Base-by-base conservation (phyloP, 2,888 invertebrate genomes). In the Lasius platythorax region DNA sequence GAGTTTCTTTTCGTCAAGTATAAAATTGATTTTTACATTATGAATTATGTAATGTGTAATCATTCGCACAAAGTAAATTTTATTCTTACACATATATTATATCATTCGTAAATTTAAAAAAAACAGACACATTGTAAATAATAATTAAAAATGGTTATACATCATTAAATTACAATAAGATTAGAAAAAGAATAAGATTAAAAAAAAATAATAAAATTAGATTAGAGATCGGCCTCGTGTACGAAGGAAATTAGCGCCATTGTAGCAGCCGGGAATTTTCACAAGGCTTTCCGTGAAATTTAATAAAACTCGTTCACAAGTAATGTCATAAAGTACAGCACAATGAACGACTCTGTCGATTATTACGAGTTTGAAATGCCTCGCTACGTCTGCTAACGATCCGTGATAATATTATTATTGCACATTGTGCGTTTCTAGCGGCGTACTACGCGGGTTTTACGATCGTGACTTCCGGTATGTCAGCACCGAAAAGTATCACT, bases 221-320 rank as follows among this genome's bases (percentile, higher is more conserved):
- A 67, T 43, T 30, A 23, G 8, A 23, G 43, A 18, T 72, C 46
- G 61, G 8, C 58, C 61, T 79, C 28, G 79, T 61, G 43, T 43
- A 56, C 68, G 46, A 63, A 61, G 61, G 28, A 61, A 81, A 46
- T 72, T 70, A 79, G 33, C 70, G 9, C 72, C 61, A 81, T 81
- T 81, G 79, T 81, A 53, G 33, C 40, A 18, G 43, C 23, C 61
- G 72, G 72, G 79, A 81, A 81, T 81, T 70, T 81, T 81, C 72
- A 72, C 79, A 81, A 81, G 79, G 72, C 61, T 81, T 81, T 81
- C 72, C 33, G 67, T 72, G 79, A 81, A 81, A 81, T 81, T 81
- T 81, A 43, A 79, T 81, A 70, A 81, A 81, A 81, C 46, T 46
- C 61, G 46, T 72, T 81, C 72, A 61, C 79, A 61, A 58, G 61